Percentiles rank a stretch among this genome's conserved stretches.
These are phyloP conservation scores for Syngnathus scovelli DNA, from an alignment of 2,113 vertebrate species.

Conservation along the genomic window DNA sequence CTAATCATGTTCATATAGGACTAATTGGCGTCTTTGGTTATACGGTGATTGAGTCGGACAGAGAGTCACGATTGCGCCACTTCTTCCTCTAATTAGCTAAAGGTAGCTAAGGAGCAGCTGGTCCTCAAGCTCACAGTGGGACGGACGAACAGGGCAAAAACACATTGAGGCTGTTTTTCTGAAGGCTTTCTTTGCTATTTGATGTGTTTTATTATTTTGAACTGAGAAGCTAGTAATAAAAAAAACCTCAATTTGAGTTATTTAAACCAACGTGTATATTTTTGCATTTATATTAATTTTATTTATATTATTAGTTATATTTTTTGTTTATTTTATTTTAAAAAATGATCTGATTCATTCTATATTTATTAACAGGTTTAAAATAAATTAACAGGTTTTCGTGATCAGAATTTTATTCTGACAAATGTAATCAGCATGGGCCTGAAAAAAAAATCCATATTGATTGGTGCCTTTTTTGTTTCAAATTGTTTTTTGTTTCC, in stretches of 20 bases:
- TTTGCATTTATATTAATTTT: not conserved
- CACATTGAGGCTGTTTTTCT: constrained; percentile 4
- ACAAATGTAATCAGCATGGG: no score
- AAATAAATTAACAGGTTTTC: no score
- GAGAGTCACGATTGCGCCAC: constrained; percentile 45
- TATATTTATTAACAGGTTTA: no score
- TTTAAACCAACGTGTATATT: no score
- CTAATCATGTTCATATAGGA: constrained; percentile 54
- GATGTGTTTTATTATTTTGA: constrained; percentile 3
- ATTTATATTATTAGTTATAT: not conserved
- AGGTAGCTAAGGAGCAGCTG: constrained; percentile 38
- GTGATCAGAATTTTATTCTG: no score
- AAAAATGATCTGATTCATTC: no score
- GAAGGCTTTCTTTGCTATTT: not conserved
- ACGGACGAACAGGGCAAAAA: constrained; percentile 18
- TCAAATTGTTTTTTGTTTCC: constrained; percentile 8
- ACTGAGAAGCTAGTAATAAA: not conserved
- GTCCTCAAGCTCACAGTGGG: constrained; percentile 34
- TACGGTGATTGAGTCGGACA: constrained; percentile 50
- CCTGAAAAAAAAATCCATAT: no score
- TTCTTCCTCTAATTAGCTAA: constrained; percentile 58
- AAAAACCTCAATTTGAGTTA: no score
- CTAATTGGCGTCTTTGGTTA: constrained; percentile 59
- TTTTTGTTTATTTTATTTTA: no score
- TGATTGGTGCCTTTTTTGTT: no score